Percentiles rank a stretch among this genome's conserved stretches.
These are phyloP conservation scores for Drosophila prostipennis DNA, from an alignment of 2,888 invertebrate species.

Conservation along the genomic window DNA sequence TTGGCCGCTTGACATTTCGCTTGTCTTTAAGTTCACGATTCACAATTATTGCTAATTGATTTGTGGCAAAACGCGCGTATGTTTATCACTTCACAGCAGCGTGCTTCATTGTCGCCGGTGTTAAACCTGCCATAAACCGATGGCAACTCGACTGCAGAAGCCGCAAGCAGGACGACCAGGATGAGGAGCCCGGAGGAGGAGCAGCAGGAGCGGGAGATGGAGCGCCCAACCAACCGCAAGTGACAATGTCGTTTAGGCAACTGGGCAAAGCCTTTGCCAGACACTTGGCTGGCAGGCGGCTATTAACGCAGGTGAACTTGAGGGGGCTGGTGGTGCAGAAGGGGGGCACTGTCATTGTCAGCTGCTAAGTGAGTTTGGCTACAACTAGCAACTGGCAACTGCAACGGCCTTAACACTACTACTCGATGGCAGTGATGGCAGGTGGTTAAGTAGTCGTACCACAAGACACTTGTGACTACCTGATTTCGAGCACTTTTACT, in stretches of 20 bases:
- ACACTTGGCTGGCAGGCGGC: slow-evolving; percentile 51
- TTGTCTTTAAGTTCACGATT: slow-evolving; percentile 64
- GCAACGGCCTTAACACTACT: slow-evolving; percentile 33
- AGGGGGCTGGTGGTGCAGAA: slow-evolving; percentile 1
- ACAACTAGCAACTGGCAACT: slow-evolving; percentile 33
- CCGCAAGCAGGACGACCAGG: slow-evolving; percentile 15
- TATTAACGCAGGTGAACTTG: slow-evolving; percentile 55
- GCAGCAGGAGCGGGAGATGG: slow-evolving; percentile 4
- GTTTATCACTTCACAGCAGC: slow-evolving; percentile 33
- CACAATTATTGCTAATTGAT: slow-evolving; percentile 72
- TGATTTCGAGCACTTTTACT: background rate
- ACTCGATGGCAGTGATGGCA: slow-evolving; percentile 11
- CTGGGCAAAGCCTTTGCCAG: slow-evolving; percentile 54
- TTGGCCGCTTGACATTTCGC: slow-evolving; percentile 56
- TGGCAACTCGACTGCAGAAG: slow-evolving; percentile 28
- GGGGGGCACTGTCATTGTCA: slow-evolving; percentile 67
- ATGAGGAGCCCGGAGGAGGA: background rate
- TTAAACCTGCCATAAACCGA: slow-evolving; percentile 17
- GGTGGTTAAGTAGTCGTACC: background rate
- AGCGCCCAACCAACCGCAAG: slow-evolving; percentile 65
- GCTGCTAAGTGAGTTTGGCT: slow-evolving; percentile 62
- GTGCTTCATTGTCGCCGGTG: slow-evolving; percentile 4
- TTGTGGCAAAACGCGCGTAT: slow-evolving; percentile 45
- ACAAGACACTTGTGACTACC: background rate
- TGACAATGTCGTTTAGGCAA: slow-evolving; percentile 72